Conservation (phyloP, 2,888 invertebrate species). For the Drosophila prostipennis region DNA sequence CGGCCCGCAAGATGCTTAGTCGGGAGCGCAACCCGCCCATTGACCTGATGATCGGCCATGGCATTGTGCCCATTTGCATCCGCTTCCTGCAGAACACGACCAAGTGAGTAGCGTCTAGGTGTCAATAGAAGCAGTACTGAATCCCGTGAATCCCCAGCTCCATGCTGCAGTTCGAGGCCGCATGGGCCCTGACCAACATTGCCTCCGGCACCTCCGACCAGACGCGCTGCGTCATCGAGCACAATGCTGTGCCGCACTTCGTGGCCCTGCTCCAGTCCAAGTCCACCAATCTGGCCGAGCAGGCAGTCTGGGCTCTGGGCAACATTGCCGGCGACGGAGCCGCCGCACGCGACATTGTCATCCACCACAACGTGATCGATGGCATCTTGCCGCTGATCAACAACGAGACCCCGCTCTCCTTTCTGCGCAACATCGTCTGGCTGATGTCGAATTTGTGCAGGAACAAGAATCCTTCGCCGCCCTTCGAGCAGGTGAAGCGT, state of each 20-base stretch:
- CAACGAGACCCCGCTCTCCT: conserved; percentile 87
- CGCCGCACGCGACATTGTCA: conserved; percentile 91
- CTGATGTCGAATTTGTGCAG: conserved; percentile 96
- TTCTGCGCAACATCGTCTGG: conserved; percentile 95
- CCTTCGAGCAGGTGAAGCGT: conserved; percentile 90
- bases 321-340: conserved; percentile 98
- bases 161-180: conserved; percentile 95
- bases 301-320: conserved; percentile 98
- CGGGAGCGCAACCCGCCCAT: conserved; percentile 96
- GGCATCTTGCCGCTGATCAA: conserved; percentile 89
- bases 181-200: conserved; percentile 99
- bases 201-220: conserved; percentile 97
- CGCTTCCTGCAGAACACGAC: conserved; percentile 89
- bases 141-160: conserved; percentile 84
- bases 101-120: conserved; percentile 87
- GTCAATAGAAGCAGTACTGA: conserved; percentile 14
- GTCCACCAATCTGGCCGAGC: conserved; percentile 91
- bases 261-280: conserved; percentile 89
- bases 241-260: conserved; percentile 94
- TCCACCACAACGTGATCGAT: conserved; percentile 89
- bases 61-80: conserved; percentile 93
- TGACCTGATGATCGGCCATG: conserved; percentile 91
- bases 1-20: conserved; percentile 94
- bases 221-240: conserved; percentile 93
- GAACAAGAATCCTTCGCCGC: conserved; percentile 96